Evolutionary conservation across 2,888 invertebrate genomes (phyloP).

Genomic region (Drosophila differens): DNA sequence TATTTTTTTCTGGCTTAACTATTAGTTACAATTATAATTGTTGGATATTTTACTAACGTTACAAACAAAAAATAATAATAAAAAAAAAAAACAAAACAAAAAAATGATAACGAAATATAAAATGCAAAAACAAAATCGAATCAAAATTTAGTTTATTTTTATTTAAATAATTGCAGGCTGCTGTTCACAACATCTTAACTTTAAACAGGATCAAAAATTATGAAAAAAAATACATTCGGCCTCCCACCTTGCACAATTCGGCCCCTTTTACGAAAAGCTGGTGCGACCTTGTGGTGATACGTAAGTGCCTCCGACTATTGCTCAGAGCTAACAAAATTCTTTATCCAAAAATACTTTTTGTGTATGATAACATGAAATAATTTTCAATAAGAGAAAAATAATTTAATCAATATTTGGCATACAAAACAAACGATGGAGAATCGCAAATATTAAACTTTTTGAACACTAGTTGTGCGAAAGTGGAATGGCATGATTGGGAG

Average conservation of each 20-base stretch:
- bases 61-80: constrained; percentile 59
- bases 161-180: not conserved
- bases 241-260: not conserved
- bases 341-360: not conserved
- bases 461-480: not conserved
- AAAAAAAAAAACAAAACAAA: constrained; percentile 34
- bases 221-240: not conserved
- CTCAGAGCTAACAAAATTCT: not conserved
- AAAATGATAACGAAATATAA: constrained; percentile 58
- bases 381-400: not conserved
- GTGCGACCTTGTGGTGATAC: not conserved
- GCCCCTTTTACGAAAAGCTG: not conserved
- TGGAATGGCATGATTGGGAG: not conserved
- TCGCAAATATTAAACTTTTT: not conserved
- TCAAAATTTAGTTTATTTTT: constrained; percentile 3
- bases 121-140: constrained; percentile 57
- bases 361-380: not conserved
- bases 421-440: not conserved
- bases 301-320: not conserved
- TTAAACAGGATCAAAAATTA: not conserved
- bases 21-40: constrained; percentile 80
- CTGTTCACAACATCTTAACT: not conserved
- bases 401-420: not conserved
- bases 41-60: constrained; percentile 82
- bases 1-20: constrained; percentile 78